Evolutionary conservation across 2,113 vertebrate genomes (phyloP).

Genomic region (Gadus chalcogrammus): DNA sequence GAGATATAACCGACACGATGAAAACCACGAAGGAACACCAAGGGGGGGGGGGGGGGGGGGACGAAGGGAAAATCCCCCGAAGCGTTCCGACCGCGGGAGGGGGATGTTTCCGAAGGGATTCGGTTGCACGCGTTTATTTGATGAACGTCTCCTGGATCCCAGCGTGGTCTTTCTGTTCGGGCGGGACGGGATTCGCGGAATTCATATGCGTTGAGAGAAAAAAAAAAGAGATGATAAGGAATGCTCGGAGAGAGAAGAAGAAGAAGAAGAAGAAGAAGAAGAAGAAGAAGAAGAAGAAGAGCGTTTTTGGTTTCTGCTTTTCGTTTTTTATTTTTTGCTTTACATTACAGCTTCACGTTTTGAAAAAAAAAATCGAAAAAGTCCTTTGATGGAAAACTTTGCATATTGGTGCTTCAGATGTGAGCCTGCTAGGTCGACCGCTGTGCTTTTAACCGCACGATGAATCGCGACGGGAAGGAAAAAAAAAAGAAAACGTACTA

Average conservation of each 20-base stretch:
- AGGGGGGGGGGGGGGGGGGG: too few relatives aligned
- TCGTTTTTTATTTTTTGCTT: neutral
- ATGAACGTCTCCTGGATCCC: constrained; percentile 34
- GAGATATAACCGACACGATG: too few relatives aligned
- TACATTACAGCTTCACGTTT: neutral
- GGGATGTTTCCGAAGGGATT: constrained; percentile 14
- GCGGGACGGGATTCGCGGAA: constrained; percentile 21
- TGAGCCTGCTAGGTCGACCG: neutral
- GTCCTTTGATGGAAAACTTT: neutral
- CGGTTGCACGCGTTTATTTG: constrained; percentile 27
- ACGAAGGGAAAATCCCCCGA: constrained; percentile 25
- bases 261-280: too few relatives aligned
- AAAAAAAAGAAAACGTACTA: neutral
- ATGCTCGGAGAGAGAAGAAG: constrained; percentile 13
- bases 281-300: neutral
- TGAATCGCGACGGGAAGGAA: neutral
- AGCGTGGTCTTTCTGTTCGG: constrained; percentile 17
- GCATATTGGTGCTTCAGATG: neutral
- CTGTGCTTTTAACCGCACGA: neutral
- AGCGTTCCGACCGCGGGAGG: constrained; percentile 17
- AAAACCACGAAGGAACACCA: too few relatives aligned
- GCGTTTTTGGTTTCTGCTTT: neutral
- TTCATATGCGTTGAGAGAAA: constrained; percentile 40
- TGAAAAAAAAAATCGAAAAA: neutral
- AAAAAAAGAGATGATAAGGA: constrained; percentile 18